These are phyloP conservation scores for Oryzaephilus surinamensis DNA, from an alignment of 1,140 invertebrate genomes.

Conservation along the genomic window DNA sequence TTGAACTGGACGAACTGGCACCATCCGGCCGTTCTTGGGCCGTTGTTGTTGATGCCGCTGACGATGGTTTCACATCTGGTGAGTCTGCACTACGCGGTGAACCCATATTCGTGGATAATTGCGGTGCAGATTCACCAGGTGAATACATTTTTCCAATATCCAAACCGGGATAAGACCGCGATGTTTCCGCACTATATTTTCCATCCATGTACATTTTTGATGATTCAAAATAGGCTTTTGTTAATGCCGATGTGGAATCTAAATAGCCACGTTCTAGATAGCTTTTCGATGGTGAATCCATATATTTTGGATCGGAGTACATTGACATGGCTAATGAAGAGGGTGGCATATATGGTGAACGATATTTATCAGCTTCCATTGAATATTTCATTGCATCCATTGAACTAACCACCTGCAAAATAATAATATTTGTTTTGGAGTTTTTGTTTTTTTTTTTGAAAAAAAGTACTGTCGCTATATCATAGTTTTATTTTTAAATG, in stretches of 20 bases:
- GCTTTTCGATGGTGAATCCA: conserved; percentile 49
- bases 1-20: conserved; percentile 40
- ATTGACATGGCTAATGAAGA: conserved; percentile 52
- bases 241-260: conserved; percentile 54
- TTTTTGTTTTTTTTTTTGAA: no score
- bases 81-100: conserved; percentile 52
- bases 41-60: no score
- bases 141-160: conserved; percentile 61
- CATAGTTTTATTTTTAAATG: no score
- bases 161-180: conserved; percentile 39
- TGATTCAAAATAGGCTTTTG: conserved; percentile 66
- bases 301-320: conserved; percentile 57
- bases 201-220: conserved; percentile 70
- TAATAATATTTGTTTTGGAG: no score
- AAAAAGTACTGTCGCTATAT: no score
- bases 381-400: conserved; percentile 72
- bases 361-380: conserved; percentile 64
- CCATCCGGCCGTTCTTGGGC: conserved; percentile 44
- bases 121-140: conserved; percentile 26
- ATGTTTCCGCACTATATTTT: conserved; percentile 38
- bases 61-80: conserved; percentile 45
- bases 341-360: conserved; percentile 54
- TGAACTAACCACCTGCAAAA: conserved; percentile 53
- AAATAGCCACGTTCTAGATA: conserved; percentile 56
- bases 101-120: conserved; percentile 32